phyloP scores from a whole-genome alignment of 2,797 vertebrate species.

The Macrochelys suwanniensis region DNA sequence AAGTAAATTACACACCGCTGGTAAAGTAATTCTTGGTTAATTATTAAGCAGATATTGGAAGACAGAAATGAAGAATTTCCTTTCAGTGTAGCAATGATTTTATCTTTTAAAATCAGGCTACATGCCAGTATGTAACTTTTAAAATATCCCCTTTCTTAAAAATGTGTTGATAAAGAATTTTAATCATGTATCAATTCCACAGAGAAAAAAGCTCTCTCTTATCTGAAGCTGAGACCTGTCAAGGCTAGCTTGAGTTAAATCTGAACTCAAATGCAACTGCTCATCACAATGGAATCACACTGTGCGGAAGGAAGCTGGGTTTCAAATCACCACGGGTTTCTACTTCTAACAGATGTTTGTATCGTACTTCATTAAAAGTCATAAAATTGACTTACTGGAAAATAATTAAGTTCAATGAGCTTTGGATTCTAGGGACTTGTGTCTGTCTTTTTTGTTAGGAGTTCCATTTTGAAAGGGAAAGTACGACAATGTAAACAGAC shows the following conservation, averaged over 20 bases:
- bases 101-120: background rate
- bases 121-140: background rate
- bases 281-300: background rate
- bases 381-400: background rate
- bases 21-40: slow-evolving; percentile 68
- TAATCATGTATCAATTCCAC: background rate
- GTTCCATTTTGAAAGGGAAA: slow-evolving; percentile 21
- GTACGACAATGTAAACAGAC: background rate
- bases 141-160: background rate
- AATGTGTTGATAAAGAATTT: background rate
- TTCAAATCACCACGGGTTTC: background rate
- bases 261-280: slow-evolving; percentile 4
- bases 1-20: slow-evolving; percentile 74
- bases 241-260: slow-evolving; percentile 19
- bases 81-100: background rate
- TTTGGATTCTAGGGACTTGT: background rate
- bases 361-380: background rate
- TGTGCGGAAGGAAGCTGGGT: background rate
- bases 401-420: slow-evolving; percentile 1
- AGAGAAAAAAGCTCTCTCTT: background rate
- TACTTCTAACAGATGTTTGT: background rate
- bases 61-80: background rate
- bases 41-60: slow-evolving; percentile 42
- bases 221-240: background rate
- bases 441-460: background rate